Evolutionary conservation across 2,888 invertebrate genomes (phyloP), one percentile per base, ranked within the genome.

Genomic region (Nomada fabriciana): DNA sequence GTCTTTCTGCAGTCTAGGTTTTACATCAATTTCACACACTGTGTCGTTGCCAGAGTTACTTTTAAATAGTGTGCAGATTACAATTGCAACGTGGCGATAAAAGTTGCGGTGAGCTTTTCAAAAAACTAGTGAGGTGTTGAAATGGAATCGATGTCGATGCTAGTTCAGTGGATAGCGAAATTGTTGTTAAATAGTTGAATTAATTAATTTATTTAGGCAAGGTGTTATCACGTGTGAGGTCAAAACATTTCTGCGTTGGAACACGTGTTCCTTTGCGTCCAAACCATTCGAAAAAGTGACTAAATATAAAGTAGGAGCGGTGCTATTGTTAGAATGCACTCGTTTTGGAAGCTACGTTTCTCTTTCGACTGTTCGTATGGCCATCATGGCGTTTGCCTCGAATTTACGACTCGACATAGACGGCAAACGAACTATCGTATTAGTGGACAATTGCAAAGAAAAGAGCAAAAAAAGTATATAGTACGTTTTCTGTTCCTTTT

Each of bases 281-380:
- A 85, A 87, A 11, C 81, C 76, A 71, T 87, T 88, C 76, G 84
- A 84, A 87, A 85, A 90, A 87, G 82, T 67, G 74, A 76, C 89
- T 90, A 90, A 89, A 90, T 89, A 89, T 90, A 90, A 85, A 78
- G 76, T 82, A 85, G 82, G 59, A 83, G 82, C 75, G 68, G 42
- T 20, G 85, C 85, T 86, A 86, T 86, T 86, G 86, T 86, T 86
- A 79, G 86, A 63, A 61, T 70, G 76, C 70, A 69, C 76, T 63
- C 73, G 75, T 86, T 85, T 86, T 84, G 82, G 74, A 67, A 7
- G 78, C 77, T 76, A n/a, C 65, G 74, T 67, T 50, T 74, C 76
- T 76, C 71, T 53, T 72, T 80, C 76, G 59, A 65, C 23, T 50
- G 20, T 50, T 61, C 60, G 59, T 25, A 36, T n/a, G 18, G 55